These are phyloP conservation scores for Grantiella picta DNA, from an alignment of 2,113 vertebrate species.

Conservation along the genomic window DNA sequence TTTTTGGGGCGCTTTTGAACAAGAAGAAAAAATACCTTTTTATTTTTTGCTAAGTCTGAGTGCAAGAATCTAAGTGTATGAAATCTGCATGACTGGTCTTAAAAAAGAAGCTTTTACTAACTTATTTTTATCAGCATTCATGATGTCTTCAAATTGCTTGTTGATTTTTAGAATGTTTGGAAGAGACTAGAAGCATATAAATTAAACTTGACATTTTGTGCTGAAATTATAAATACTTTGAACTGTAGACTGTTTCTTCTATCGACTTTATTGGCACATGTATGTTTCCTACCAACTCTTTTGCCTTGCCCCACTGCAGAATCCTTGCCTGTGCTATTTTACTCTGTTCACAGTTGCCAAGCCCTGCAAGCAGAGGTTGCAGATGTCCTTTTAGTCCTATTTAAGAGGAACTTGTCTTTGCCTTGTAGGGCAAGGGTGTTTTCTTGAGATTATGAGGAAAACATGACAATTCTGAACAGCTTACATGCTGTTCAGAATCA, in stretches of 20 bases:
- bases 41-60: neutral
- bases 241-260: neutral
- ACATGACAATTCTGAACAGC: neutral
- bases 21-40: neutral
- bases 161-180: neutral
- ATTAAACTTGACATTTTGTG: neutral
- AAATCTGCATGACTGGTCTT: neutral
- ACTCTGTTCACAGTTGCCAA: neutral
- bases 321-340: neutral
- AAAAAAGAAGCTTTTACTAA: neutral
- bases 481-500: neutral
- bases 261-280: neutral
- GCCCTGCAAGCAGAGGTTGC: neutral
- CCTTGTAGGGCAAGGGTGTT: neutral
- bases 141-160: neutral
- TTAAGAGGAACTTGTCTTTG: neutral
- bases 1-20: neutral
- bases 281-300: neutral
- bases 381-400: neutral
- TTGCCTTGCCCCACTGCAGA: neutral
- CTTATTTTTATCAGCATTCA: neutral
- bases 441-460: neutral
- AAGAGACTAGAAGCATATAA: neutral
- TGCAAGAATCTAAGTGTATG: neutral
- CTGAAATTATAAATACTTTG: neutral